Percentiles rank a stretch among this genome's conserved stretches.
Conservation (phyloP, 1,140 invertebrate species). For the Cataglyphis hispanica region DNA sequence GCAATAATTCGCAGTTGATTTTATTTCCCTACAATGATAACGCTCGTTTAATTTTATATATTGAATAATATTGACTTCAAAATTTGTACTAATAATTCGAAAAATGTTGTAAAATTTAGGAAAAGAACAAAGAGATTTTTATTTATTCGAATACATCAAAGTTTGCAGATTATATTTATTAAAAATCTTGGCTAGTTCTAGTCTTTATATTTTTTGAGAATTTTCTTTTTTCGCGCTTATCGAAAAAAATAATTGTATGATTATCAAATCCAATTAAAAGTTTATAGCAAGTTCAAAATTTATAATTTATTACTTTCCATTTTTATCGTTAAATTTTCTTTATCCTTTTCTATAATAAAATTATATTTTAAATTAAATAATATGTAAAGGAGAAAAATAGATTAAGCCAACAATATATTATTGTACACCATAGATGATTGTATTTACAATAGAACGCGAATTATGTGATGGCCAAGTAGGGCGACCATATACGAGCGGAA, state of each 20-base stretch:
- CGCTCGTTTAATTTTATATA: not conserved
- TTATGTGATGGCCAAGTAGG: slow-evolving; percentile 54
- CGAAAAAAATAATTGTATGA: not conserved
- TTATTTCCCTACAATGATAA: not conserved
- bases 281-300: not conserved
- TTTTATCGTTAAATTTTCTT: not conserved
- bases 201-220: too few relatives aligned
- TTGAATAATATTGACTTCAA: slow-evolving; percentile 5
- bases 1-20: not conserved
- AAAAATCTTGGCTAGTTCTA: too few relatives aligned
- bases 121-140: not conserved
- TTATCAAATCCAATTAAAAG: not conserved
- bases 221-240: not conserved
- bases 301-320: not conserved
- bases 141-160: not conserved
- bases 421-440: not conserved
- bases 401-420: not conserved
- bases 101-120: not conserved
- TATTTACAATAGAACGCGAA: slow-evolving; percentile 38
- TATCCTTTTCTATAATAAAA: not conserved
- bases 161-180: not conserved
- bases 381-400: not conserved
- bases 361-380: not conserved
- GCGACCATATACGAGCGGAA: slow-evolving; percentile 42
- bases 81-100: not conserved